Evolutionary conservation across 2,888 invertebrate genomes (phyloP), one percentile per base, ranked within the genome.

Genomic region (Eilema griseolum): DNA sequence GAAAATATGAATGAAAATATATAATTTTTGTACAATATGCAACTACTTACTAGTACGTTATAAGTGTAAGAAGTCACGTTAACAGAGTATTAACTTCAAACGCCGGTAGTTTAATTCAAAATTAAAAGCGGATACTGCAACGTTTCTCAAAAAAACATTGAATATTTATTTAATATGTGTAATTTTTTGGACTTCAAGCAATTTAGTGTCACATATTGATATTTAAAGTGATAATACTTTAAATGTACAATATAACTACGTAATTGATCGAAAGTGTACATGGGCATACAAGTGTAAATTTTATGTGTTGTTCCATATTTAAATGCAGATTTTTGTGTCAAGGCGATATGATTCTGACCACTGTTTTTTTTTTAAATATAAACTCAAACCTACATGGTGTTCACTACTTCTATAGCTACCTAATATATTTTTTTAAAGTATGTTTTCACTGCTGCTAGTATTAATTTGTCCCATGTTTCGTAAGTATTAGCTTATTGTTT

Each of bases 301-400:
- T 61, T 61, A 33, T 61, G 31, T 61, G 61, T 33, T 33, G n/a
- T 23, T 33, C 11, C 33, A 33, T 33, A 33, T n/a, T 61, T 33
- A 23, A 61, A 61, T 31, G 31, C 10, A 33, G 26, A 33, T 61
- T 14, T 23, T 33, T 10, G 12, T 61, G 61, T 23, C 23, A 61
- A 61, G 23, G 61, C 23, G 59, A 26, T 16, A n/a, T 24, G n/a
- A 31, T 52, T 52, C 52, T 52, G 52, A 3, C 2, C 52, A 52
- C 46, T 20, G 46, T 52, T 52, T 52, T n/a, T n/a, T 52, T 52
- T 52, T 46, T 46, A n/a, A n/a, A 46, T 46, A 5, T 20, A 20
- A 41, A 41, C 41, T 16, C 5, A 37, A 41, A 20, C 20, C 4
- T 41, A 16, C 41, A 41, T 41, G 46, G 20, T 46, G 46, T 16